phyloP scores from a whole-genome alignment of 1,140 invertebrate species.

The Microvelia longipes region DNA sequence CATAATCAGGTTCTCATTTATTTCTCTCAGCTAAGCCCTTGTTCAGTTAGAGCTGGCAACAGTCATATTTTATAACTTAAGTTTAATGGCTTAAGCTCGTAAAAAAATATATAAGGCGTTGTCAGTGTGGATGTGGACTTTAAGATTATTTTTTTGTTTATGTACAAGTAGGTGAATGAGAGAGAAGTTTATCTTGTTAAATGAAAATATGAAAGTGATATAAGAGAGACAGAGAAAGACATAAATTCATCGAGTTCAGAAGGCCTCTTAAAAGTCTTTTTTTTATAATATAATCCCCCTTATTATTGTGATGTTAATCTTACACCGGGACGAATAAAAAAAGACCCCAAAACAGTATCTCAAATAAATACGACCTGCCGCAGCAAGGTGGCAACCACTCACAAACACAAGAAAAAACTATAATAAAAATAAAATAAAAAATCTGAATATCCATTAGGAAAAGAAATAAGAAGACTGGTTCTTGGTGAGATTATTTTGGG shows the following conservation, averaged over 20 bases:
- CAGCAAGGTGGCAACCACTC: background rate
- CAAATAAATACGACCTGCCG: background rate
- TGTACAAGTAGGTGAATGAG: background rate
- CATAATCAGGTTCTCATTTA: background rate
- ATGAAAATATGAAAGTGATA: too few relatives aligned
- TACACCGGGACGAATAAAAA: background rate
- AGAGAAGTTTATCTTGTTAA: background rate
- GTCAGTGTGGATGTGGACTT: background rate
- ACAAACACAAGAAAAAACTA: background rate
- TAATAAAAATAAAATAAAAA: background rate
- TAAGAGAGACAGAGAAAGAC: background rate
- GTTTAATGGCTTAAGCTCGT: background rate
- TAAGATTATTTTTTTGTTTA: background rate
- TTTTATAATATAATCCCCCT: too few relatives aligned
- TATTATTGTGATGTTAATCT: background rate
- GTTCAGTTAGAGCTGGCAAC: background rate
- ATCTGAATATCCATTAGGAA: background rate
- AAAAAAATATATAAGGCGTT: background rate
- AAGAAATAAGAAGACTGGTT: background rate
- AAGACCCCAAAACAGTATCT: background rate
- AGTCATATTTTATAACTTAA: background rate
- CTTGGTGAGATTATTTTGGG: background rate
- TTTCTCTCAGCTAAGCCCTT: too few relatives aligned
- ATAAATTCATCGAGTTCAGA: background rate
- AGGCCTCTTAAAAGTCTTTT: background rate